Percentiles rank a stretch among this genome's conserved stretches.
These are phyloP conservation scores for Gadopsis marmoratus DNA, from an alignment of 2,797 vertebrate species.

Conservation along the genomic window DNA sequence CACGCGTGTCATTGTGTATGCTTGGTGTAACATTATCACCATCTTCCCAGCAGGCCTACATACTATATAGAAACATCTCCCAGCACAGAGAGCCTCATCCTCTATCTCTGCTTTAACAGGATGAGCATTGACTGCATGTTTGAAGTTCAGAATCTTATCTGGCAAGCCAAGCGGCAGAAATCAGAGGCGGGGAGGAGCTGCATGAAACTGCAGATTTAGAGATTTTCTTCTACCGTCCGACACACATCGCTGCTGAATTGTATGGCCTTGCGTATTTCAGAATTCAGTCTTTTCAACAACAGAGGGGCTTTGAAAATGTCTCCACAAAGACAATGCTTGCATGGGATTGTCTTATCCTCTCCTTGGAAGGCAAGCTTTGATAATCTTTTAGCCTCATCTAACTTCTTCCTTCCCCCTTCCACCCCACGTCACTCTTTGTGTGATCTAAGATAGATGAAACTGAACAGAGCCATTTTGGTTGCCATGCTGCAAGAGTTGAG, in stretches of 20 bases:
- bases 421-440: constrained; percentile 35
- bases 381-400: constrained; percentile 60
- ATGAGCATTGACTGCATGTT: constrained; percentile 70
- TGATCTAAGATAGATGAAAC: constrained; percentile 58
- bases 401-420: constrained; percentile 33
- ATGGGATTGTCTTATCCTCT: constrained; percentile 49
- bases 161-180: constrained; percentile 70
- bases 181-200: constrained; percentile 69
- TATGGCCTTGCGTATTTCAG: constrained; percentile 47
- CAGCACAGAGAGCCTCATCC: constrained; percentile 39
- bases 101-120: constrained; percentile 66
- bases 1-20: background rate
- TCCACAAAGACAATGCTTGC: constrained; percentile 63
- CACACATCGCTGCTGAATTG: constrained; percentile 64
- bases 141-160: constrained; percentile 79
- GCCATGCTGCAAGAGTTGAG: constrained; percentile 51
- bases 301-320: constrained; percentile 50
- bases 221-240: constrained; percentile 62
- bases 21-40: constrained; percentile 39
- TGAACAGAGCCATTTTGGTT: constrained; percentile 54
- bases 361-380: constrained; percentile 68
- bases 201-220: constrained; percentile 74
- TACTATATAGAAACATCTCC: constrained; percentile 42
- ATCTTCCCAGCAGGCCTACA: constrained; percentile 31
- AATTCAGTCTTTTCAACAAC: constrained; percentile 57